Evolutionary conservation across 2,888 invertebrate species (phyloP).

Genomic region (Osmoderma eremita): DNA sequence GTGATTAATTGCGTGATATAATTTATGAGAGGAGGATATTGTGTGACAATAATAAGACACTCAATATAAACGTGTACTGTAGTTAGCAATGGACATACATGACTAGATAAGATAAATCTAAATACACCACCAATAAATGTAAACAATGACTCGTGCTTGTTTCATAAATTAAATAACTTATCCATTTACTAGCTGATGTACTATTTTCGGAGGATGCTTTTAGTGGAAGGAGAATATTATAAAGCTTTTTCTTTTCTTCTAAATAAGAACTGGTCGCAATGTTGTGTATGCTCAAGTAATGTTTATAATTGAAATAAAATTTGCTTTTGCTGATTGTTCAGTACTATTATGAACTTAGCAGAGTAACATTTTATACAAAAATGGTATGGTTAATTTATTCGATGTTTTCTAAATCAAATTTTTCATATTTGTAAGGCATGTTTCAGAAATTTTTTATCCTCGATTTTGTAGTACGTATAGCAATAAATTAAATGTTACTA

Average conservation of each 20-base stretch:
- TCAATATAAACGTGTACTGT: constrained; percentile 22
- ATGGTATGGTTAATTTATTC: too few relatives aligned
- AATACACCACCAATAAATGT: constrained; percentile 24
- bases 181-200: not conserved
- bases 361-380: too few relatives aligned
- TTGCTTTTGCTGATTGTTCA: too few relatives aligned
- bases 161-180: constrained; percentile 24
- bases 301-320: too few relatives aligned
- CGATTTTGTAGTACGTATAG: not conserved
- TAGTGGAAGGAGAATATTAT: not conserved
- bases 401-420: too few relatives aligned
- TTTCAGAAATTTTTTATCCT: not conserved
- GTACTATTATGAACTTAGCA: too few relatives aligned
- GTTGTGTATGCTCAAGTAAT: too few relatives aligned
- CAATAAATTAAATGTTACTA: not conserved
- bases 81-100: constrained; percentile 28
- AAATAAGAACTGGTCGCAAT: too few relatives aligned
- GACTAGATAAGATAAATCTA: constrained; percentile 25
- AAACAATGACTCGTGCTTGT: constrained; percentile 21
- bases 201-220: not conserved
- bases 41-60: constrained; percentile 25
- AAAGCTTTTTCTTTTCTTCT: not conserved
- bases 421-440: not conserved
- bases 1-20: constrained; percentile 15
- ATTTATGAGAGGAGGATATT: constrained; percentile 26